Base-by-base conservation (phyloP, 2,797 vertebrate genomes). In the Distichodus sexfasciatus region DNA sequence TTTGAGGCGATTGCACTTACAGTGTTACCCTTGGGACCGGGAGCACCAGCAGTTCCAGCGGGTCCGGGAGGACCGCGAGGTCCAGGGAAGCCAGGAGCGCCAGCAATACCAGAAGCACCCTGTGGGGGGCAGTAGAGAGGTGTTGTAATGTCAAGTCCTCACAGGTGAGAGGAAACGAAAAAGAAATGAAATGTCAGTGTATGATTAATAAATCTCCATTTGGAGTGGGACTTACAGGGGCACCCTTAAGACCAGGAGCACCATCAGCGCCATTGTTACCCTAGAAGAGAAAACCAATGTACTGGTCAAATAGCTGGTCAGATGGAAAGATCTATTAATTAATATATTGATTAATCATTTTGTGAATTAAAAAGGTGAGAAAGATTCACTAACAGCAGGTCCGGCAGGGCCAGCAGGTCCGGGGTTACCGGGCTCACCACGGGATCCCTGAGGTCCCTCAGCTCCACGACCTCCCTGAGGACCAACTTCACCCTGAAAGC, bases 1-100 rank as follows among this genome's bases (percentile, higher is more conserved):
- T n/a, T n/a, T n/a, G n/a, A n/a, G n/a, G n/a, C n/a, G n/a, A n/a
- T n/a, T 26, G 14, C 55, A 95, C 96, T 95, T 86, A 98, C 97
- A 46, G 89, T 90, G 91, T 98, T 98, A 67, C 97, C 96, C 91
- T 99, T 99, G 84, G 95, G 88, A 65, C 96, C 96, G 0, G 94
- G 89, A 83, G 91, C 83, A 66, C 96, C 96, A 1, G 81, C 87
- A 81, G 94, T 87, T 66, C 96, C 96, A 77, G 96, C 91, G 66
- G 93, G 71, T 87, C 96, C 96, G 29, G 96, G 80, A 81, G 97
- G 93, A 79, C 97, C 97, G 69, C 97, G 94, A 40, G 96, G 94
- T 83, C 96, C 96, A 0, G 96, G 96, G 91, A 99, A 99, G 60
- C 96, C 96, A 2, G 96, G 96, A 84, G 96, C 94, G n/a, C 96